Evolutionary conservation across 2,113 vertebrate species (phyloP), one percentile per base, ranked within the genome.

Genomic region (Ondatra zibethicus): DNA sequence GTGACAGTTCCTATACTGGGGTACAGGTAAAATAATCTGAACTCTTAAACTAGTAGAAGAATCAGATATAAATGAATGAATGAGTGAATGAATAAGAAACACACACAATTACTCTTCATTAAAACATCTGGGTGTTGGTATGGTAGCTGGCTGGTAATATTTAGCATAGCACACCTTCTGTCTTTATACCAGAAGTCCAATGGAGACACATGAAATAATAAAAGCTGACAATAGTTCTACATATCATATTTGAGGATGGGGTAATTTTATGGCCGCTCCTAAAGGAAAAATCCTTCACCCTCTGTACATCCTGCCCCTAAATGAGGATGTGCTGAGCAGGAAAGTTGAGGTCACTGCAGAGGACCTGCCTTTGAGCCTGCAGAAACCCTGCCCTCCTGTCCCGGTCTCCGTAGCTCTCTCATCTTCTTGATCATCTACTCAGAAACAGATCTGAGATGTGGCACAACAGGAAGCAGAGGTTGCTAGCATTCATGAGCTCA

Each of bases 1-100:
- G 19, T 58, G 19, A 58, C 58, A 58, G 52, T 78, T 93, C 31
- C 39, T 92, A 27, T 39, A 63, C 50, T 61, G 84, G 61, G 29
- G 12, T 78, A n/a, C 36, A 52, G 82, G 21, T n/a, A 93, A 92
- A 95, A 82, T 4, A 33, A 87, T 81, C 23, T 66, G 31, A 82
- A 88, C 16, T 93, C 63, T 82, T 50, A 91, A 45, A 68, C 45
- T 92, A 77, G 39, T 78, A 31, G n/a, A 89, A 29, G 73, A 92
- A 73, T 21, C 19, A 77, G 33, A 65, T 39, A 65, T 81, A 66
- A 45, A 88, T 25, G 19, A 92, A 65, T 87, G 55, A 58, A 47
- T 36, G 29, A 58, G 17, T 58, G 58, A 58, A 29, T 36, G 45
- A 72, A 6, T 45, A 52, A 77, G 27, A 86, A 84, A 17, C 47